Base-by-base conservation (phyloP, 2,113 vertebrate genomes). In the Heliornis fulica region DNA sequence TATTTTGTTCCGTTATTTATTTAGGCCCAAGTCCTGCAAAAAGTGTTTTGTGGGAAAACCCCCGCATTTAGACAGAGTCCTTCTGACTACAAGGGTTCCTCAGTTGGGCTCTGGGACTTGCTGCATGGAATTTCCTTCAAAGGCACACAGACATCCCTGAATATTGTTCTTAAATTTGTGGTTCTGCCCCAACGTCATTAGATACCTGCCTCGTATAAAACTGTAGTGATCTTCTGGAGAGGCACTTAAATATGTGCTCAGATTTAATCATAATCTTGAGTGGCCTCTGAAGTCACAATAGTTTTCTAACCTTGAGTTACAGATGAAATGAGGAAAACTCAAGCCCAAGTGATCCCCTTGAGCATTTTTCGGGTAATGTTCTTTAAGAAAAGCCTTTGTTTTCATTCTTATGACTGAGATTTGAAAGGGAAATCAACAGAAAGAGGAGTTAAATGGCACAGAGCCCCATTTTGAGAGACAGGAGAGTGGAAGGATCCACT, bases 1-100 rank as follows among this genome's bases (percentile, higher is more conserved):
- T n/a, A 80, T 43, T n/a, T 5, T 13, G 14, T 63, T n/a, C 48
- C 56, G 15, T 15, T 91, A 21, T 82, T 91, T 82, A 64, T 56
- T 12, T 71, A 79, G 46, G 48, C 7, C 34, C 40, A 38, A 60
- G 51, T 81, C 56, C 23, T 11, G 7, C 38, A 89, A n/a, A 60
- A 77, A 87, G 7, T 29, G 3, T 68, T 87, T 84, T 63, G 25
- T 92, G 53, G 61, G 53, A 93, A 93, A 63, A 3, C 17, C 11
- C 9, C 5, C 1, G 0, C 26, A 40, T 11, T 51, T 46, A 34
- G 25, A 9, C 6, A 2, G 16, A 34, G 21, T 59, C 23, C 26
- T 79, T 45, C 21, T 25, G 38, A 57, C 54, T 75, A 2, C 31
- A 87, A 32, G 16, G 0, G 11, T 9, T 94, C 28, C 15, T 77